Percentiles rank a stretch among this genome's conserved stretches.
Evolutionary conservation across 2,113 vertebrate genomes (phyloP).

Genomic region (Melanostigma gelatinosum): DNA sequence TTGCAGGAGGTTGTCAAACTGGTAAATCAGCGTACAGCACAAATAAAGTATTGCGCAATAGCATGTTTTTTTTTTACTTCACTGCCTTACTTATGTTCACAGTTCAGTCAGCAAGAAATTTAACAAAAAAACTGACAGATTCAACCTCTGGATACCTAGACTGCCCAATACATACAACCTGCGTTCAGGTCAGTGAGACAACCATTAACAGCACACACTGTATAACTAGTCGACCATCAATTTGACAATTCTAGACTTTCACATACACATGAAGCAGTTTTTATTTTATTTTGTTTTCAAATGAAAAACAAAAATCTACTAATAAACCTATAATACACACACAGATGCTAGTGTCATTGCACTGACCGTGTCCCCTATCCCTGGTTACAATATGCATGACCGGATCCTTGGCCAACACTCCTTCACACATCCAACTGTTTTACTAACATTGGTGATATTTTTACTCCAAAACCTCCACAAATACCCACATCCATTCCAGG

Average conservation of each 20-base stretch:
- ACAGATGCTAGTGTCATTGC: not conserved
- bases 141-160: not conserved
- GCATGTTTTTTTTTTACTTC: not conserved
- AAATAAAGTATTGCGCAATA: constrained; percentile 12
- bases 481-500: not conserved
- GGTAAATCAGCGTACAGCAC: constrained; percentile 16
- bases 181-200: not conserved
- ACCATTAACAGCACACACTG: not conserved
- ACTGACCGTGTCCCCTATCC: not conserved
- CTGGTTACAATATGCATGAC: not conserved
- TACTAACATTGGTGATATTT: not conserved
- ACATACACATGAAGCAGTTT: not conserved
- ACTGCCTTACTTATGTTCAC: constrained; percentile 2
- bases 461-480: constrained; percentile 6
- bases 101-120: not conserved
- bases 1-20: constrained; percentile 6
- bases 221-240: not conserved
- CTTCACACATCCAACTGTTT: not conserved
- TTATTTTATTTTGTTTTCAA: not conserved
- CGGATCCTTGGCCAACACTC: not conserved
- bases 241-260: not conserved
- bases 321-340: not conserved
- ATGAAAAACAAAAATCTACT: not conserved
- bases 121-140: not conserved
- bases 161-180: not conserved